Conservation (phyloP, 2,113 vertebrate genomes). For the Catagonus wagneri region DNA sequence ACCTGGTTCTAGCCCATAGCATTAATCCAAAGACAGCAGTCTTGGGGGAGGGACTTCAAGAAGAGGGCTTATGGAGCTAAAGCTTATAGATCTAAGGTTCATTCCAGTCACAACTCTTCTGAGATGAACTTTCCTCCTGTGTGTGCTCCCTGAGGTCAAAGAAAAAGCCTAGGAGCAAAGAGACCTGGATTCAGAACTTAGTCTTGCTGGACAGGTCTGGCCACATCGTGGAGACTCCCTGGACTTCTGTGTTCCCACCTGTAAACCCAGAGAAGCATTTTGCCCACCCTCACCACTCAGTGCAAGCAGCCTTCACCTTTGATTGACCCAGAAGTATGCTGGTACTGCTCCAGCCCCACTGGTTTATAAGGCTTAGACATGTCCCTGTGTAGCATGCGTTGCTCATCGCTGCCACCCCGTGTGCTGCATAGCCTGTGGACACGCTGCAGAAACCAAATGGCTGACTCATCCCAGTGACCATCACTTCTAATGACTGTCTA, state of each 20-base stretch:
- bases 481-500: not conserved
- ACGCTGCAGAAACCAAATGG: not conserved
- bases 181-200: not conserved
- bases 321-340: not conserved
- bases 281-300: not conserved
- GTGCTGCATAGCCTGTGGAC: not conserved
- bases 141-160: not conserved
- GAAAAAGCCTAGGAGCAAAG: not conserved
- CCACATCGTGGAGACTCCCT: not conserved
- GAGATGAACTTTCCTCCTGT: not conserved
- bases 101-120: not conserved
- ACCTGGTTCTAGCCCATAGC: not conserved
- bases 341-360: fast-evolving
- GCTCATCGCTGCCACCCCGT: not conserved
- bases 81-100: too few species aligned
- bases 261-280: not conserved
- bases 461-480: not conserved
- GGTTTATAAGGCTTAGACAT: fast-evolving
- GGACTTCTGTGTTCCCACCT: not conserved
- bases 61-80: not conserved
- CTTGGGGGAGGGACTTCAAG: not conserved
- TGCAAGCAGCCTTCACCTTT: not conserved
- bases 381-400: not conserved
- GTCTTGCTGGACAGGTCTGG: not conserved
- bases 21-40: not conserved